phyloP scores from a whole-genome alignment of 2,888 invertebrate species.

The Lasioglossum morio region DNA sequence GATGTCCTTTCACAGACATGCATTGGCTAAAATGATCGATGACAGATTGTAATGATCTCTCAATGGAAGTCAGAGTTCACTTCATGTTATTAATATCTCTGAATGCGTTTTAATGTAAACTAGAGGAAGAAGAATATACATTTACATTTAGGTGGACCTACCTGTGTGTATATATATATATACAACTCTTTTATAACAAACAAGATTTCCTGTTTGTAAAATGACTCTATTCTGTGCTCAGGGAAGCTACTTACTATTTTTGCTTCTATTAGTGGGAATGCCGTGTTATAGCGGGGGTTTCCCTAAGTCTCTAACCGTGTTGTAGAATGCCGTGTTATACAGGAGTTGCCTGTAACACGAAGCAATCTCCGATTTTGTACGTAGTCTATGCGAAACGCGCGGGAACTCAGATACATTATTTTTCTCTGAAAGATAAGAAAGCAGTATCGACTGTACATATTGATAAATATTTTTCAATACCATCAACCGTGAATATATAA shows the following conservation, averaged over 20 bases:
- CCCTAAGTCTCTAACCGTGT: background rate
- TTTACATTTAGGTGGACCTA: too few species aligned
- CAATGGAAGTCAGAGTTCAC: too few species aligned
- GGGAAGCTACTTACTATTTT: background rate
- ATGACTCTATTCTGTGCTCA: background rate
- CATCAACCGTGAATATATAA: conserved; percentile 13
- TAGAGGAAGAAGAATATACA: too few species aligned
- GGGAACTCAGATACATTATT: conserved; percentile 48
- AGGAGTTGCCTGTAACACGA: conserved; percentile 9
- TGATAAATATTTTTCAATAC: conserved; percentile 61
- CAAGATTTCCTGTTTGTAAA: background rate
- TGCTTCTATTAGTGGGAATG: background rate
- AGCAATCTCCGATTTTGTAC: conserved; percentile 50
- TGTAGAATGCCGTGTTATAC: conserved; percentile 3
- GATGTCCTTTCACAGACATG: too few species aligned
- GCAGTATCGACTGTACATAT: conserved; percentile 51
- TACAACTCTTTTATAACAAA: background rate
- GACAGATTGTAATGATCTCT: too few species aligned
- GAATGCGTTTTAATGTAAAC: too few species aligned
- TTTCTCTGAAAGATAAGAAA: conserved; percentile 46
- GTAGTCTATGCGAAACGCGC: conserved; percentile 40
- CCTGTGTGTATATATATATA: background rate
- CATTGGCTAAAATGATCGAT: too few species aligned
- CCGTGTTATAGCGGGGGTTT: conserved; percentile 1
- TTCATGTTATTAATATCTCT: too few species aligned